Evolutionary conservation across 2,797 vertebrate genomes (phyloP), one percentile per base, ranked within the genome.

Genomic region (Tragopan temminckii): DNA sequence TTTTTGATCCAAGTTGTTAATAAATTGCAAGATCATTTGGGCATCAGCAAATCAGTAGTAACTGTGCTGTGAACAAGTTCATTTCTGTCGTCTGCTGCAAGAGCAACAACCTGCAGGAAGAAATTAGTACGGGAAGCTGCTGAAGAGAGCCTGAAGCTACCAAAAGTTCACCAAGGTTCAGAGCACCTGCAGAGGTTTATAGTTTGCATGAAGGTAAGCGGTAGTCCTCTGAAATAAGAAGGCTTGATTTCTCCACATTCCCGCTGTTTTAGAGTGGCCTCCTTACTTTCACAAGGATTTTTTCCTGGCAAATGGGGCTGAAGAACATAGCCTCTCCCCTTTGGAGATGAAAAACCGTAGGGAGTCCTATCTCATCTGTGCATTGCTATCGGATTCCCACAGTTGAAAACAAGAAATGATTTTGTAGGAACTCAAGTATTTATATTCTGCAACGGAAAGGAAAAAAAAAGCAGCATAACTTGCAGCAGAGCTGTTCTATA

Each of bases 401-500:
- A 5, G n/a, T 52, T 36, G 24, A 57, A 67, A 70, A 57, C 15
- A 42, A 68, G 24, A 52, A 55, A 19, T 24, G 25, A 7, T 66
- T 43, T 66, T 63, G 48, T 27, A 78, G 48, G n/a, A 76, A 29
- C 25, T 42, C 7, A 27, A 42, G 15, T 46, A 31, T 33, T 88
- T 48, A 9, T 4, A 1, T 63, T 46, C 35, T 68, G 42, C 0
- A 18, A 43, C 35, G 20, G 33, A 0, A 18, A 38, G 43, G 9
- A 40, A 13, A 75, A 53, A 53, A 25, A 36, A 59, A 24, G 3
- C 42, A 75, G 31, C 5, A 1, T 27, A 33, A 29, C 38, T 50
- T 57, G 21, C 50, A 68, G 55, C 27, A n/a, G n/a, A 78, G 50
- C 33, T 50, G 25, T 35, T 69, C 17, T 29, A 0, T 18, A 42